Evolutionary conservation across 2,888 invertebrate species (phyloP), one percentile per base, ranked within the genome.

Genomic region (Lithophane semibrunnea): DNA sequence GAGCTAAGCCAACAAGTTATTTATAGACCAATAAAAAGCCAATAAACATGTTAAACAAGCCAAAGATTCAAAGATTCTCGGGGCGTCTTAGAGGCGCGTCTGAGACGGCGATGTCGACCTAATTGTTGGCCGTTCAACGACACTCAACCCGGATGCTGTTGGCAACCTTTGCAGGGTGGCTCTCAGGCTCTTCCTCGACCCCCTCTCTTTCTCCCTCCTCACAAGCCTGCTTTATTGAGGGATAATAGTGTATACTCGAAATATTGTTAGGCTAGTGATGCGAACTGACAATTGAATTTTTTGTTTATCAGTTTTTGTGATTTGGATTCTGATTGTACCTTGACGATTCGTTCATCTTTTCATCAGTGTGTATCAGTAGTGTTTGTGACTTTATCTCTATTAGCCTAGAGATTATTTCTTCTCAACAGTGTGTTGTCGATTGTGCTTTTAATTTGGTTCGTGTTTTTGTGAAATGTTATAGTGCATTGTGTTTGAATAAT

Each of bases 71-170:
- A 89, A 91, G 91, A 91, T 91, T 89, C 87, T 81, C 71, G 75
- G 79, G 88, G 85, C 88, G 90, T 87, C 90, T 90, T 88, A 86
- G 87, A 88, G 88, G 89, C 90, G 88, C 85, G 79, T 90, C 91
- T 90, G 89, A 91, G 92, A 91, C 91, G 89, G 90, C 90, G 91
- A 92, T 92, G 90, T 89, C 94, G 95, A 95, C 95, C 95, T 94
- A 94, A 94, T 95, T 95, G 95, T 91, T 92, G 93, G 90, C 91
- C 94, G 93, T 94, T 95, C 93, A 94, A 95, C 92, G 92, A 88
- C 94, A 93, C 95, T 95, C 93, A 93, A 94, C 94, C 92, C 94
- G 92, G 91, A 93, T 94, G 92, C 91, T 90, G 92, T 89, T 92
- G 92, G 92, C 93, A 92, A 89, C 92, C 90, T 90, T 90, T 86